Conservation (phyloP, 1,140 invertebrate genomes). For the Drosophila biarmipes region DNA sequence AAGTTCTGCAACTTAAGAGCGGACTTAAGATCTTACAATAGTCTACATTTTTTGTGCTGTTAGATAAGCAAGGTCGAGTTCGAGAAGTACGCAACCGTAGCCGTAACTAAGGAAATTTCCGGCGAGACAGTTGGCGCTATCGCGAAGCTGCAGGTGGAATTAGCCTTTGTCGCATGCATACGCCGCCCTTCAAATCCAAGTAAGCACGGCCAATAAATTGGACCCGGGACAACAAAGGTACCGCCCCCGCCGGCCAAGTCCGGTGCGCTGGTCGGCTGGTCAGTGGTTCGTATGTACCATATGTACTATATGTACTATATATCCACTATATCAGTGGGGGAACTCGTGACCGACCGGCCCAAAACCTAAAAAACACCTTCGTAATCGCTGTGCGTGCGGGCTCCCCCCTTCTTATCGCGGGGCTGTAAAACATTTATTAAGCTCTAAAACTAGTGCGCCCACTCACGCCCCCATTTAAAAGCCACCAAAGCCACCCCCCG, state of each 20-base stretch:
- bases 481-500: not conserved
- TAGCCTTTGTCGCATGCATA: conserved; percentile 64
- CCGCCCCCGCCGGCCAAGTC: not conserved
- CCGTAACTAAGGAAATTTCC: conserved; percentile 6
- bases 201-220: conserved; percentile 44
- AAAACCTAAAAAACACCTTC: conserved; percentile 23
- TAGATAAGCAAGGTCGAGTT: conserved; percentile 9
- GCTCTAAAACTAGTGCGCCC: conserved; percentile 50
- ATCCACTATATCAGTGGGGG: conserved; percentile 23
- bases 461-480: conserved; percentile 9
- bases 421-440: conserved; percentile 58
- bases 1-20: not conserved
- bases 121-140: conserved; percentile 19
- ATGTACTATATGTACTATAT: not conserved
- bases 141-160: conserved; percentile 19
- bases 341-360: conserved; percentile 40
- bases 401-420: conserved; percentile 49
- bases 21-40: not conserved
- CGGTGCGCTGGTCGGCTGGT: not conserved
- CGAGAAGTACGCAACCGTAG: conserved; percentile 23
- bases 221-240: conserved; percentile 30
- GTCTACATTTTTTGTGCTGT: not conserved
- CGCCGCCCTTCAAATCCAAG: conserved; percentile 68
- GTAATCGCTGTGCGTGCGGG: conserved; percentile 32
- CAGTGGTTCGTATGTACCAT: too few species aligned